Evolutionary conservation across 2,797 vertebrate genomes (phyloP).

Genomic region (Eremophila alpestris): DNA sequence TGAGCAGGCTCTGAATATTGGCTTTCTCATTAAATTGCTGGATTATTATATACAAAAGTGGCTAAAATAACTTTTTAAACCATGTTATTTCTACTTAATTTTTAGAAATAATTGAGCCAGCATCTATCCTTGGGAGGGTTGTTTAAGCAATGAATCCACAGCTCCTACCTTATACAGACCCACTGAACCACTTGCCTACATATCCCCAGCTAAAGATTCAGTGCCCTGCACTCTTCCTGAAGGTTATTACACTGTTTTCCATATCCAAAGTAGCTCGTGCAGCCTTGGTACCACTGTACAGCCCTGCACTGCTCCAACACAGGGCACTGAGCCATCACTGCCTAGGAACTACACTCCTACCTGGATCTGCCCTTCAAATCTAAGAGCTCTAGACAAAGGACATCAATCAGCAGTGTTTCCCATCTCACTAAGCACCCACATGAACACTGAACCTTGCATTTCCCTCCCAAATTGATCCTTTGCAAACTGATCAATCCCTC

Average conservation of each 20-base stretch:
- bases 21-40: background rate
- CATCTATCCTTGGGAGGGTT: background rate
- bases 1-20: background rate
- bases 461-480: background rate
- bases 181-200: background rate
- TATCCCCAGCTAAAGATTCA: background rate
- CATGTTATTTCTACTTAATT: background rate
- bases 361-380: background rate
- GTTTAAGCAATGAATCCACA: background rate
- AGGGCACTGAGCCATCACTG: background rate
- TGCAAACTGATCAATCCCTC: background rate
- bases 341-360: background rate
- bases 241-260: background rate
- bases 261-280: background rate
- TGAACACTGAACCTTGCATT: background rate
- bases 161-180: background rate
- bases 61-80: background rate
- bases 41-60: background rate
- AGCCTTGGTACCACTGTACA: background rate
- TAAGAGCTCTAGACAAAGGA: background rate
- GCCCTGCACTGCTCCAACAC: background rate
- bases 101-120: background rate
- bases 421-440: background rate
- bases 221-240: background rate
- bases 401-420: background rate